phyloP scores from a whole-genome alignment of 2,113 vertebrate genomes.

The Collichthys lucidus region DNA sequence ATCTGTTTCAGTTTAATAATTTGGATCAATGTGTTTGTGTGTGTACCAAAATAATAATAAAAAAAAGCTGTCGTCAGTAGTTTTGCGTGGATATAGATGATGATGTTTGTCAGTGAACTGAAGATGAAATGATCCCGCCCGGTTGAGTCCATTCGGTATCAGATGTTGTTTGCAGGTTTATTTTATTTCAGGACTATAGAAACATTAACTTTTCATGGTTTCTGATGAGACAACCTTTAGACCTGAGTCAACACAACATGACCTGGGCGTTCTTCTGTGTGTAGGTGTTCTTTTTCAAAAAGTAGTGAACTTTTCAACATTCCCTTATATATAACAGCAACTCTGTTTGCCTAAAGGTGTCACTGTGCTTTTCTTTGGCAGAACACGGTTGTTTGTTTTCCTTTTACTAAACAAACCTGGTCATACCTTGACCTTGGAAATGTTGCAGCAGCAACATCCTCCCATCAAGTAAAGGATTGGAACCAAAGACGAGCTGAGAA shows the following conservation, averaged over 20 bases:
- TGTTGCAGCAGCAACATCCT: not conserved
- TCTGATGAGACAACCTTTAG: not conserved
- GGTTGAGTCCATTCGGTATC: not conserved
- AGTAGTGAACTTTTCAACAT: not conserved
- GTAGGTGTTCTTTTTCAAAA: not conserved
- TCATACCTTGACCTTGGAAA: conserved; percentile 32
- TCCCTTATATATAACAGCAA: not conserved
- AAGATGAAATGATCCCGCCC: not conserved
- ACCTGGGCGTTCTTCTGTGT: not conserved
- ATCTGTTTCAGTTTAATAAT: too few relatives aligned
- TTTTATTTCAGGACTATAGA: not conserved
- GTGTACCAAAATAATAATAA: too few relatives aligned
- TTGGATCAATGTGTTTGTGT: too few relatives aligned
- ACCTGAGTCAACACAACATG: not conserved
- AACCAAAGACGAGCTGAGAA: not conserved
- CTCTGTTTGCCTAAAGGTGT: not conserved
- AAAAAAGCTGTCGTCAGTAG: too few relatives aligned
- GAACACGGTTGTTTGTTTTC: conserved; percentile 1
- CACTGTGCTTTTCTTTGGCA: not conserved
- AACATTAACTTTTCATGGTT: not conserved
- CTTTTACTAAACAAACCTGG: conserved; percentile 15
- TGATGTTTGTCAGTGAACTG: not conserved
- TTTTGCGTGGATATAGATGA: too few relatives aligned
- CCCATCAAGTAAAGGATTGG: not conserved
- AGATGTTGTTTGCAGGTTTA: not conserved